Evolutionary conservation across 2,797 vertebrate genomes (phyloP).

Genomic region (Nyctibius grandis): DNA sequence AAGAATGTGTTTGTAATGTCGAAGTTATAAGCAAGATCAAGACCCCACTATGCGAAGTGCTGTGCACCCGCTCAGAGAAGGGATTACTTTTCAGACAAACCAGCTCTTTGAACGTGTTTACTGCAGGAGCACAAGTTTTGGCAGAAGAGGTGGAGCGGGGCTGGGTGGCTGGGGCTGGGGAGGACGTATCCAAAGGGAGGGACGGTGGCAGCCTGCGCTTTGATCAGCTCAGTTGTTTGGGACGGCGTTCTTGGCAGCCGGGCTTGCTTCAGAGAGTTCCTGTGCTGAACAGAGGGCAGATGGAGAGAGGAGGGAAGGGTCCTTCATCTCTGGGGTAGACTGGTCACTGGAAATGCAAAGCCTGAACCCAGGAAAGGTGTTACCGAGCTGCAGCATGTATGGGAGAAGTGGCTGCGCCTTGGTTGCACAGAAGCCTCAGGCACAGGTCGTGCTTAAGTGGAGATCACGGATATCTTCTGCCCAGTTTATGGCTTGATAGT

Average conservation of each 20-base stretch:
- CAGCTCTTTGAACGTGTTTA: not conserved
- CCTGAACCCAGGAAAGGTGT: not conserved
- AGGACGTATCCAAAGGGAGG: not conserved
- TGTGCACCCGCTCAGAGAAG: not conserved
- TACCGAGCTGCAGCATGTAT: not conserved
- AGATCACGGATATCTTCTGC: not conserved
- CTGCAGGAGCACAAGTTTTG: not conserved
- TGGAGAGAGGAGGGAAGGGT: not conserved
- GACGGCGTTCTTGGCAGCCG: not conserved
- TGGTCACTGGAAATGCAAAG: not conserved
- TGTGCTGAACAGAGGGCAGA: not conserved
- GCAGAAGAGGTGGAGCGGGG: not conserved
- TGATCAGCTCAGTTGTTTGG: not conserved
- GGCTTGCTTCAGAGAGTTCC: not conserved
- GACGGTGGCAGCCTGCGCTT: not conserved
- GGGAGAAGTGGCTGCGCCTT: not conserved
- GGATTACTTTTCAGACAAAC: not conserved
- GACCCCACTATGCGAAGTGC: fast-evolving
- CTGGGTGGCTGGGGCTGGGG: not conserved
- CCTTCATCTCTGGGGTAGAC: not conserved
- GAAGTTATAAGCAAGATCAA: not conserved
- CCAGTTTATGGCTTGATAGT: not conserved
- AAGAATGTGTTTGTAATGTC: not conserved
- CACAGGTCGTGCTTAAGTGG: not conserved
- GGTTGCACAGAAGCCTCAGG: not conserved